Percentiles rank a stretch among this genome's conserved stretches.
Evolutionary conservation across 2,888 invertebrate species (phyloP).

Genomic region (Alviniconcha strummeri): DNA sequence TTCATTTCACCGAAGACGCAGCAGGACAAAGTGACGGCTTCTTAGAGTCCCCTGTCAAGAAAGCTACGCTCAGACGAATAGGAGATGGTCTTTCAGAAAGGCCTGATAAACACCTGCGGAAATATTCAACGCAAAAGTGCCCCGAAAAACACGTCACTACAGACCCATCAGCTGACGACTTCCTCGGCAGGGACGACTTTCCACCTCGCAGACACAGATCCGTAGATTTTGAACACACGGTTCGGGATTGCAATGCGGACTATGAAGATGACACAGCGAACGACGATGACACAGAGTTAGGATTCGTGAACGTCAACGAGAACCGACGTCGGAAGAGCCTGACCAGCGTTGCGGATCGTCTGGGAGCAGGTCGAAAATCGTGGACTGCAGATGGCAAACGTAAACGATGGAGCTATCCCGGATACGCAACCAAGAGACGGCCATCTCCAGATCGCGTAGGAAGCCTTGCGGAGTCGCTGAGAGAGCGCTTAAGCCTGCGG

Average conservation of each 20-base stretch:
- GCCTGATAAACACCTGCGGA: not conserved
- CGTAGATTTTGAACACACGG: not conserved
- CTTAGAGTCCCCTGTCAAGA: too few relatives aligned
- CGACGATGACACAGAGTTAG: not conserved
- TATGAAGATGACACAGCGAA: not conserved
- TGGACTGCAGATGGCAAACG: not conserved
- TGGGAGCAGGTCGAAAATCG: not conserved
- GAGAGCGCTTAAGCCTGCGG: not conserved
- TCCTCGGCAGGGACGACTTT: not conserved
- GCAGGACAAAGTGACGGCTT: too few relatives aligned
- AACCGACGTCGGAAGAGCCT: slow-evolving; percentile 19
- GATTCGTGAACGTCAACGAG: slow-evolving; percentile 1
- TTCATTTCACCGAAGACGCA: not conserved
- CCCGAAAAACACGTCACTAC: not conserved
- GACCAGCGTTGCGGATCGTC: not conserved
- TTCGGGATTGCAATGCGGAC: not conserved
- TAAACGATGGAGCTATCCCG: not conserved
- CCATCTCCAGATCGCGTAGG: too few relatives aligned
- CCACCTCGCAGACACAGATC: not conserved
- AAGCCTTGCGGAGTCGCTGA: not conserved
- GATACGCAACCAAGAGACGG: not conserved
- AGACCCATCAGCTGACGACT: slow-evolving; percentile 12
- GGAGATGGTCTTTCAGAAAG: not conserved
- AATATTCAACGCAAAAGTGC: not conserved
- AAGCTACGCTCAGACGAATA: not conserved